Conservation (phyloP, 1,140 invertebrate genomes). For the Neotoxoptera formosana region DNA sequence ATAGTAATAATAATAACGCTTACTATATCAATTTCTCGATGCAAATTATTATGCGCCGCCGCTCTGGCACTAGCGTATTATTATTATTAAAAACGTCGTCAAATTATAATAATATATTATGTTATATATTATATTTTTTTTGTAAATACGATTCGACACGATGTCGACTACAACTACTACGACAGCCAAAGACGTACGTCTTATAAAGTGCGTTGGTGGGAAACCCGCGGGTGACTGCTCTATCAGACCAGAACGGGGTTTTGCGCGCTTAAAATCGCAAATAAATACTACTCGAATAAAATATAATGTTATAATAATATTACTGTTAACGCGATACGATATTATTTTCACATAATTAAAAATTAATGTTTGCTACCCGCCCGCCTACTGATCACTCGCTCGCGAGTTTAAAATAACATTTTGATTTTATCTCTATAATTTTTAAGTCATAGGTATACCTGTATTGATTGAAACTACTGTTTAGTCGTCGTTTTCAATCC, state of each 20-base stretch:
- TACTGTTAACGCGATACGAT: not conserved
- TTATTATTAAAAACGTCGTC: no score
- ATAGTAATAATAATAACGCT: not conserved
- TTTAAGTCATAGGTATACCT: no score
- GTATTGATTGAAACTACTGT: no score
- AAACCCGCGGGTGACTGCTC: fast-evolving
- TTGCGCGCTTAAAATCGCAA: not conserved
- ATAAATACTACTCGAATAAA: not conserved
- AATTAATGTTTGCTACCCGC: no score
- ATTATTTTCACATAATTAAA: not conserved
- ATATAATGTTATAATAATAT: not conserved
- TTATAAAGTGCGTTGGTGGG: not conserved
- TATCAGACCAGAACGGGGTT: no score
- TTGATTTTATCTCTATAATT: no score
- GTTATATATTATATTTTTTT: not conserved
- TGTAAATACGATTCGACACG: not conserved
- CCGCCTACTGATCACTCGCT: no score
- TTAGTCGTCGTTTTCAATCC: no score
- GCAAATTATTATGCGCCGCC: no score
- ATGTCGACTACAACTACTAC: not conserved
- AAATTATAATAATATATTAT: no score
- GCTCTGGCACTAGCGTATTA: no score
- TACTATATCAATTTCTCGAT: not conserved
- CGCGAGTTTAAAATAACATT: no score
- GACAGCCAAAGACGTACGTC: not conserved